Evolutionary conservation across 2,113 vertebrate genomes (phyloP).

Genomic region (Cottus gobio): DNA sequence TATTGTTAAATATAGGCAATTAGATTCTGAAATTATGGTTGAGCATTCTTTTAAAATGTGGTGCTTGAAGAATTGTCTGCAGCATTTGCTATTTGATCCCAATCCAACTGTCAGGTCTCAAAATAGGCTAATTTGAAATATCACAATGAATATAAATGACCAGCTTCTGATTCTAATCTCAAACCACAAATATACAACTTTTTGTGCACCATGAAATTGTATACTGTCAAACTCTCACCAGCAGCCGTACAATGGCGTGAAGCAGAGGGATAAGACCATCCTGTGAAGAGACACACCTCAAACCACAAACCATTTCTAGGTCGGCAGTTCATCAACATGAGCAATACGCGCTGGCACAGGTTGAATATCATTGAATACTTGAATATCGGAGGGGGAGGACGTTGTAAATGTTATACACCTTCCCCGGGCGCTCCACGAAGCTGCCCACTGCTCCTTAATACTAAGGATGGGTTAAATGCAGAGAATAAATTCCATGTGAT

Average conservation of each 20-base stretch:
- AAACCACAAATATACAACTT: not conserved
- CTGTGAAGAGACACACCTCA: not conserved
- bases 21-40: not conserved
- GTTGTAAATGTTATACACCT: slow-evolving; percentile 6
- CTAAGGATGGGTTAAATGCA: too few relatives aligned
- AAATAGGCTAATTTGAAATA: slow-evolving; percentile 2
- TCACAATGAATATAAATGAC: not conserved
- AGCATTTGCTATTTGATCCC: not conserved
- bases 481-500: too few relatives aligned
- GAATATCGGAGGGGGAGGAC: slow-evolving; percentile 17
- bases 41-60: not conserved
- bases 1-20: not conserved
- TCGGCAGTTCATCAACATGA: slow-evolving; percentile 5
- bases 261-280: not conserved
- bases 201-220: not conserved
- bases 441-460: too few relatives aligned
- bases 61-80: not conserved
- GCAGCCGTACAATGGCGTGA: not conserved
- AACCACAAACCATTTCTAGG: not conserved
- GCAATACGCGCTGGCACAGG: not conserved
- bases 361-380: too few relatives aligned
- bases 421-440: too few relatives aligned
- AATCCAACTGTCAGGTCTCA: not conserved
- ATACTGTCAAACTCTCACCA: not conserved
- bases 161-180: not conserved